These are phyloP conservation scores for Physella acuta DNA, from an alignment of 1,140 invertebrate genomes.

Conservation along the genomic window DNA sequence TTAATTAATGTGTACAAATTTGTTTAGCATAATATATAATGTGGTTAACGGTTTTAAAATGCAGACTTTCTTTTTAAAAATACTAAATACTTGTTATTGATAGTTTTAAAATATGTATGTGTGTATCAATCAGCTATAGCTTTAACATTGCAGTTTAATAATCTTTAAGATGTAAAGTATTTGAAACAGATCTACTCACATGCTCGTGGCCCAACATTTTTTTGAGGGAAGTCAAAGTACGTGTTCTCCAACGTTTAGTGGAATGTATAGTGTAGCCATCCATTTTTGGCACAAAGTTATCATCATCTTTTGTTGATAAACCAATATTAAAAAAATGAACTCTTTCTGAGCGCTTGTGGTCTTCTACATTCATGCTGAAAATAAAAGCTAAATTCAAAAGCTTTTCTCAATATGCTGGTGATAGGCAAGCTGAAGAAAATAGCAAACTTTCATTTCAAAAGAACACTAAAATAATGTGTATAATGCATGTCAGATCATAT, in stretches of 20 bases:
- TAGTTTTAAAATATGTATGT: background rate
- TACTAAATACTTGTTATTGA: background rate
- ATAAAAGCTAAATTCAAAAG: background rate
- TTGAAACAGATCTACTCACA: slow-evolving; percentile 2
- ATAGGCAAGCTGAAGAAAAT: too few relatives aligned
- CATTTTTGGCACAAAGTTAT: slow-evolving; percentile 7
- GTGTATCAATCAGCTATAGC: background rate
- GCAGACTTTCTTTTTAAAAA: background rate
- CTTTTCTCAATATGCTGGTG: too few relatives aligned
- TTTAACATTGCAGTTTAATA: background rate
- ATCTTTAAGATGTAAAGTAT: background rate
- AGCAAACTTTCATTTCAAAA: too few relatives aligned
- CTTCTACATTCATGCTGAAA: slow-evolving; percentile 8
- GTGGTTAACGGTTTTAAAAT: background rate
- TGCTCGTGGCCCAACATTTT: slow-evolving; percentile 16
- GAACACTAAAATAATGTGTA: too few relatives aligned
- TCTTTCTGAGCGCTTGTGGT: slow-evolving; percentile 4
- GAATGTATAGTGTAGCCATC: background rate
- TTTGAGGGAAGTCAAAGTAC: slow-evolving; percentile 8
- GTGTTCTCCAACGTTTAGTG: background rate
- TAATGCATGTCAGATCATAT: too few relatives aligned
- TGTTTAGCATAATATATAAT: too few relatives aligned
- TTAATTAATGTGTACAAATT: too few relatives aligned
- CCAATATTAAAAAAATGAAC: slow-evolving; percentile 10
- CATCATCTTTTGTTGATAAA: background rate